Evolutionary conservation across 2,888 invertebrate species (phyloP), one percentile per base, ranked within the genome.

Genomic region (Pachymerium ferrugineum): DNA sequence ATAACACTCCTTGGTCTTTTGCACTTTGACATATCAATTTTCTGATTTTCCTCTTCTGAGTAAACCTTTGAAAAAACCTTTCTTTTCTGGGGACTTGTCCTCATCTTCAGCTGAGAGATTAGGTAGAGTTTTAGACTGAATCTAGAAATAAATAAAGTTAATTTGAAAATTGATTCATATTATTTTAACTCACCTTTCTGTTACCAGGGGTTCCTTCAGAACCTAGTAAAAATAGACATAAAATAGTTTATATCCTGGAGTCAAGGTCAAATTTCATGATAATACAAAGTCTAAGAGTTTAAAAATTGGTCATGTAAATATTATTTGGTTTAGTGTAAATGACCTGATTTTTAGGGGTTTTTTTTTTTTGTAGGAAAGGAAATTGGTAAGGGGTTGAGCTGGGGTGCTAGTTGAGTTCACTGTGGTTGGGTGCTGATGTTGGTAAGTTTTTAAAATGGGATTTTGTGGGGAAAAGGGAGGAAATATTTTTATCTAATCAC

Each of bases 31-130:
- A 19, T 47, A 47, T 47, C 47, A 47, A 47, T 47, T 30, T 30
- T 25, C 72, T 14, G 72, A 42, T 12, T 31, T 35, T 25, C 72
- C 72, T 62, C 73, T 54, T 16, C 73, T 3, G 62, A 25, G 62
- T 16, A 73, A 22, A 30, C 73, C 73, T 62, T 62, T 54, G 73
- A 73, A 73, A 73, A 73, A 54, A 29, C 73, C 73, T 62, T 30
- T 73, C 28, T 54, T 22, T 8, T 73, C 73, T 16, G 54, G 62
- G 14, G 73, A 73, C 30, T 62, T 73, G 54, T 73, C 73, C 16
- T 62, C 62, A 16, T 73, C 73, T 16, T 47, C 47, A 3, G 54
- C 28, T 30, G 73, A 29, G 19, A 35, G 16, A 30, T 47, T 31
- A 10, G 73, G 22, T 62, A 54, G 30, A 3, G 72, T 25, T 22